phyloP scores from a whole-genome alignment of 2,888 invertebrate genomes.

The Cartodere bifasciata region DNA sequence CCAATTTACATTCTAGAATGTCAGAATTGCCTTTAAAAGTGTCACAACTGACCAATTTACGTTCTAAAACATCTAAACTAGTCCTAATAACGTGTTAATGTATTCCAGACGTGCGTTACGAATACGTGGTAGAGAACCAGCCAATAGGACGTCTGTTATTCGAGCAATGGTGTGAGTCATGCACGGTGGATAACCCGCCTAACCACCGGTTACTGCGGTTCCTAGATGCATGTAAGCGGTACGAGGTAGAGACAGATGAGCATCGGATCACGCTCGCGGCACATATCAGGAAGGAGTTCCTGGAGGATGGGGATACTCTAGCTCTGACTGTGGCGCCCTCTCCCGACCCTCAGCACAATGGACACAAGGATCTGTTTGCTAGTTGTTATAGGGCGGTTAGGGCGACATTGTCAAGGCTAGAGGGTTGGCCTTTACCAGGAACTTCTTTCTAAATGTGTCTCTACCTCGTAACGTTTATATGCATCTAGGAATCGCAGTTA shows the following conservation, averaged over 20 bases:
- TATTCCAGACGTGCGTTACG: slow-evolving; percentile 84
- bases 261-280: slow-evolving; percentile 64
- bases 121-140: slow-evolving; percentile 96
- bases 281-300: slow-evolving; percentile 43
- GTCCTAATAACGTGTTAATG: too few relatives aligned
- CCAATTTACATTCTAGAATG: too few relatives aligned
- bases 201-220: slow-evolving; percentile 90
- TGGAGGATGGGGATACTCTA: slow-evolving; percentile 40
- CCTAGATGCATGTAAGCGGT: slow-evolving; percentile 83
- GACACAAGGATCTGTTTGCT: slow-evolving; percentile 78
- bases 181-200: too few relatives aligned
- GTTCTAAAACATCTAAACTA: too few relatives aligned
- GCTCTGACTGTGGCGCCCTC: slow-evolving; percentile 20
- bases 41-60: too few relatives aligned
- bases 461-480: slow-evolving; percentile 86
- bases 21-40: too few relatives aligned
- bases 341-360: slow-evolving; percentile 11
- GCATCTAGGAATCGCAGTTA: slow-evolving; percentile 91
- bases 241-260: slow-evolving; percentile 90
- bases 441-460: slow-evolving; percentile 62
- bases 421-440: slow-evolving; percentile 44
- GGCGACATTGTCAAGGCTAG: slow-evolving; percentile 20
- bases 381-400: slow-evolving; percentile 77
- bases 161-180: slow-evolving; percentile 90
- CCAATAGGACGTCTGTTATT: slow-evolving; percentile 95